phyloP scores from a whole-genome alignment of 2,113 vertebrate genomes.

The Erythrolamprus reginae region DNA sequence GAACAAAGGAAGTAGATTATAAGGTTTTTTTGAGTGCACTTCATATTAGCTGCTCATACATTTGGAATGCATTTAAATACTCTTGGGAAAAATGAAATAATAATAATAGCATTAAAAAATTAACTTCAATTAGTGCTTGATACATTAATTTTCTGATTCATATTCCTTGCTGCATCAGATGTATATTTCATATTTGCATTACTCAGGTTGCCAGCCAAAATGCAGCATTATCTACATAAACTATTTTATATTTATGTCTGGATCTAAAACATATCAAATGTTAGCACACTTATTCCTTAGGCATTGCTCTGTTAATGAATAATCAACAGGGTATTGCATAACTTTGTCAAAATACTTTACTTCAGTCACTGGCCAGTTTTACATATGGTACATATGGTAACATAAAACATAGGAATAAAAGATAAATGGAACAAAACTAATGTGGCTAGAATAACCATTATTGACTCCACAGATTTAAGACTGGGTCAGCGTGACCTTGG shows the following conservation, averaged over 20 bases:
- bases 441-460: too few relatives aligned
- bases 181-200: not conserved
- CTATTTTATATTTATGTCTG: not conserved
- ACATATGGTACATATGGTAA: not conserved
- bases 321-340: not conserved
- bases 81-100: constrained; percentile 50
- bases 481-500: too few relatives aligned
- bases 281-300: not conserved
- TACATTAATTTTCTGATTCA: not conserved
- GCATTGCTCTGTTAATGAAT: not conserved
- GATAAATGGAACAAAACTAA: not conserved
- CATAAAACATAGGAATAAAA: not conserved
- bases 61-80: constrained; percentile 58
- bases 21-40: constrained; percentile 40
- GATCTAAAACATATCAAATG: not conserved
- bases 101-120: constrained; percentile 43
- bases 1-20: constrained; percentile 55
- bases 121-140: constrained; percentile 8
- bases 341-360: not conserved
- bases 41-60: constrained; percentile 49
- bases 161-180: not conserved
- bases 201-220: not conserved
- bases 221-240: not conserved
- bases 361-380: not conserved
- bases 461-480: too few relatives aligned